A percentile compares a stretch with the other conserved stretches of the same genome.
These are phyloP conservation scores for Peromyscus attwateri DNA, from an alignment of 2,797 vertebrate species.

Conservation along the genomic window DNA sequence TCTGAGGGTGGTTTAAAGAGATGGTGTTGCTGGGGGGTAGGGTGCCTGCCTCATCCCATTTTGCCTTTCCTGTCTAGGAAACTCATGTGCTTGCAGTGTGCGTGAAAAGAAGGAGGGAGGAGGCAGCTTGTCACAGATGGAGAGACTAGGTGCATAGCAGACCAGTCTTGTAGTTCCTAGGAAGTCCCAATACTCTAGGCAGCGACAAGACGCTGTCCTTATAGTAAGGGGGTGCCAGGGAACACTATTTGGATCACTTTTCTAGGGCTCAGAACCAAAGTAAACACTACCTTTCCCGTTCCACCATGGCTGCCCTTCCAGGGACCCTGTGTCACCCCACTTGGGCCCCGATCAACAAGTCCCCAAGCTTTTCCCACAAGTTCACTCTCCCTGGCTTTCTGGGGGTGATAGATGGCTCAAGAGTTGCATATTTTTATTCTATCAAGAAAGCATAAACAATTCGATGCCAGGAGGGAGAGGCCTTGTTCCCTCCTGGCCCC, in stretches of 20 bases:
- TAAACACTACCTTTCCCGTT: neutral
- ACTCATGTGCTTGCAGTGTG: neutral
- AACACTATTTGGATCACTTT: neutral
- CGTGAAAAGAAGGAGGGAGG: neutral
- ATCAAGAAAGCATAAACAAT: constrained; percentile 84
- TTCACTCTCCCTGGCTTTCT: neutral
- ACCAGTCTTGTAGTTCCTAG: neutral
- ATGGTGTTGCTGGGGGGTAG: too few relatives aligned
- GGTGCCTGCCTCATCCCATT: accelerated
- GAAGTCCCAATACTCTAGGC: neutral
- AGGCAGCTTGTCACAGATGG: neutral
- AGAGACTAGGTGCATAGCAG: neutral
- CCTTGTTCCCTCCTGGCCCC: neutral
- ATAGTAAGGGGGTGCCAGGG: neutral
- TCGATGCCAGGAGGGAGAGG: constrained; percentile 51
- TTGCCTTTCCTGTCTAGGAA: neutral
- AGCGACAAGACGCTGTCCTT: neutral
- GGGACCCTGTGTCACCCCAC: neutral
- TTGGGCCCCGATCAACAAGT: neutral
- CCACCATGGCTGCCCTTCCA: neutral
- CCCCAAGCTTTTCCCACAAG: accelerated
- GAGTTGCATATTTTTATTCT: constrained; percentile 60
- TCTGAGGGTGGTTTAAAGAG: neutral
- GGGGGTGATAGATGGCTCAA: constrained; percentile 9
- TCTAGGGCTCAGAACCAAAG: neutral